Conservation (phyloP, 1,140 invertebrate species). For the Calephelis virginiensis region DNA sequence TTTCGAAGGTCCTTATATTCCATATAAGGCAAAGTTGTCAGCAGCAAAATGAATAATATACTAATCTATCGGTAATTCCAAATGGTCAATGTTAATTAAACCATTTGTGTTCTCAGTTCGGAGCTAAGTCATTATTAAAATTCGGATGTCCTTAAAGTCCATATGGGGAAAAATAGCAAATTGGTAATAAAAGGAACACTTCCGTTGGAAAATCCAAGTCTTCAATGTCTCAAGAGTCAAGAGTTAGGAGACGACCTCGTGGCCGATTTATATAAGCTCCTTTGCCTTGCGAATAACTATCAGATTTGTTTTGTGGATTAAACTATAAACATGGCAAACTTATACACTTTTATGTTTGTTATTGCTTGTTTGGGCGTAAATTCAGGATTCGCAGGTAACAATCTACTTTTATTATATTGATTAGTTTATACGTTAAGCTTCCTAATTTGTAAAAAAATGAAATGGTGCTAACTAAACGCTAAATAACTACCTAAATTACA, state of each 20-base stretch:
- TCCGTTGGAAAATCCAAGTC: conserved; percentile 54
- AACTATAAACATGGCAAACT: conserved; percentile 45
- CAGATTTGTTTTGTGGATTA: conserved; percentile 41
- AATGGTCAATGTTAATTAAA: too few species aligned
- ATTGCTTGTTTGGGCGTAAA: conserved; percentile 28
- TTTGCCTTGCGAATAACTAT: conserved; percentile 42
- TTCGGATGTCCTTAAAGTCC: conserved; percentile 31
- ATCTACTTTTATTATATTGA: conserved; percentile 21
- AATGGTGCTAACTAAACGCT: too few species aligned
- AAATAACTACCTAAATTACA: too few species aligned
- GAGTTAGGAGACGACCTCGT: conserved; percentile 58
- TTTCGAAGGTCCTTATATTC: too few species aligned
- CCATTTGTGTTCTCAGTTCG: too few species aligned
- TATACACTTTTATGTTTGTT: conserved; percentile 32
- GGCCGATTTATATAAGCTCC: conserved; percentile 52
- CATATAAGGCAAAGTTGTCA: too few species aligned
- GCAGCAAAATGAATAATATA: too few species aligned
- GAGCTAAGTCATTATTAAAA: neutral
- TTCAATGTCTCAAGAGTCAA: conserved; percentile 41
- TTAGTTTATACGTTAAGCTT: too few species aligned
- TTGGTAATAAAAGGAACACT: conserved; percentile 34
- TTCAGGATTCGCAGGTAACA: conserved; percentile 46
- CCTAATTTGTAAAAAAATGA: too few species aligned
- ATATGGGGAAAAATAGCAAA: conserved; percentile 39
- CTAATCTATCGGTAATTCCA: too few species aligned